phyloP scores from a whole-genome alignment of 2,797 vertebrate species.

The Acrossocheilus fasciatus region DNA sequence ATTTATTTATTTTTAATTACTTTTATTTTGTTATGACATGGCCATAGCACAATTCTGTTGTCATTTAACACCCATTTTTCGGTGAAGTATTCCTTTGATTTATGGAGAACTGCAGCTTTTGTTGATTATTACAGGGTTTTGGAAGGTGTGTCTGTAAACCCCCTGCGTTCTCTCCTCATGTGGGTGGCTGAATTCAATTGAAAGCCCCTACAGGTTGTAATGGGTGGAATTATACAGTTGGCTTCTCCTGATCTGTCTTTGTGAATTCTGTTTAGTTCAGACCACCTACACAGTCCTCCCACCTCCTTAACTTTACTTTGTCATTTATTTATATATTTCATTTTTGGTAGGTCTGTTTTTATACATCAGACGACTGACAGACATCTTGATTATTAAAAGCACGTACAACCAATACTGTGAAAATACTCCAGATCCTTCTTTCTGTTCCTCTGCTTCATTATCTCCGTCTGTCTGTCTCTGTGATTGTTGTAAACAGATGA shows the following conservation, averaged over 20 bases:
- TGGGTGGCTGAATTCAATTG: background rate
- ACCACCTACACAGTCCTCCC: slow-evolving; percentile 7
- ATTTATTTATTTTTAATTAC: too few species aligned
- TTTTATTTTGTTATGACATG: background rate
- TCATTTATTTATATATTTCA: background rate
- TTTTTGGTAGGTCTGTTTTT: background rate
- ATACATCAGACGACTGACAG: background rate
- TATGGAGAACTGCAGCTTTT: background rate
- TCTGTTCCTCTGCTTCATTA: background rate
- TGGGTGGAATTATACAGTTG: background rate
- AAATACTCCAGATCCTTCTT: background rate
- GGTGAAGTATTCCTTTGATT: background rate
- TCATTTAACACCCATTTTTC: background rate
- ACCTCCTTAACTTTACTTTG: background rate
- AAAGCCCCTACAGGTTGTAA: background rate
- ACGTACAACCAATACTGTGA: background rate
- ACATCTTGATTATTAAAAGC: background rate
- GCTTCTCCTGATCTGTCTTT: background rate
- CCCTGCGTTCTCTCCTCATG: background rate
- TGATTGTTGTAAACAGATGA: slow-evolving; percentile 20
- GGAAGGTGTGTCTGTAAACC: background rate
- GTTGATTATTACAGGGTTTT: background rate
- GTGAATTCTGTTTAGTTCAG: slow-evolving; percentile 12
- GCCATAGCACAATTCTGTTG: background rate
- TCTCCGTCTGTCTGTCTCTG: background rate